phyloP scores from a whole-genome alignment of 1,140 invertebrate genomes.

The Amyelois transitella region DNA sequence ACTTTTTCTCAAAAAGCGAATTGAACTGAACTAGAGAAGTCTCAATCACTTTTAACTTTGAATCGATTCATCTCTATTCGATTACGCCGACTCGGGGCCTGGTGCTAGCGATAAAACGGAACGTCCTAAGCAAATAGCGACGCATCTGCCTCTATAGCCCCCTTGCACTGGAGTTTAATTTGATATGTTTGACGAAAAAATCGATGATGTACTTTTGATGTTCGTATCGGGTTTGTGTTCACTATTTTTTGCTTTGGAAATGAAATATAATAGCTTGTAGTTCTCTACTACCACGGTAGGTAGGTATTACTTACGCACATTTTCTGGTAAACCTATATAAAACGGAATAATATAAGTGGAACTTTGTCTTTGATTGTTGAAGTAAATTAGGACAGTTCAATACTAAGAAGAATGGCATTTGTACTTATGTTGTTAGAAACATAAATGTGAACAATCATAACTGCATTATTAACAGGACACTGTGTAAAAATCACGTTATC shows the following conservation, averaged over 20 bases:
- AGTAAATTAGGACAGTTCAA: no score
- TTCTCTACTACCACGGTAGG: no score
- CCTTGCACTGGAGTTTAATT: not conserved
- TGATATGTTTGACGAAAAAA: not conserved
- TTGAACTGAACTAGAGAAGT: not conserved
- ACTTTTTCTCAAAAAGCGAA: not conserved
- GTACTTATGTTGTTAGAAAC: no score
- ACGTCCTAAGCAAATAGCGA: not conserved
- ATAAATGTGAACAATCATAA: no score
- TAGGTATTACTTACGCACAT: no score
- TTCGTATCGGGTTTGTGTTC: not conserved
- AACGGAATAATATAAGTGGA: no score
- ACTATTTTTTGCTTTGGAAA: not conserved
- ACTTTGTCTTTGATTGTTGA: no score
- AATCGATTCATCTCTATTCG: not conserved
- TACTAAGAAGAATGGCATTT: no score
- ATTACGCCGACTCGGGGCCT: not conserved
- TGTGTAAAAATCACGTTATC: no score
- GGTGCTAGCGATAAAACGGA: not conserved
- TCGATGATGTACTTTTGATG: not conserved
- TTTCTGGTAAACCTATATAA: no score
- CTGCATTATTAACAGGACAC: no score
- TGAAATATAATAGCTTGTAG: not conserved
- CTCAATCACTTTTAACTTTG: not conserved
- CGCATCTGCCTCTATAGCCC: not conserved